Base-by-base conservation (phyloP, 1,140 invertebrate species). In the Pantala flavescens region DNA sequence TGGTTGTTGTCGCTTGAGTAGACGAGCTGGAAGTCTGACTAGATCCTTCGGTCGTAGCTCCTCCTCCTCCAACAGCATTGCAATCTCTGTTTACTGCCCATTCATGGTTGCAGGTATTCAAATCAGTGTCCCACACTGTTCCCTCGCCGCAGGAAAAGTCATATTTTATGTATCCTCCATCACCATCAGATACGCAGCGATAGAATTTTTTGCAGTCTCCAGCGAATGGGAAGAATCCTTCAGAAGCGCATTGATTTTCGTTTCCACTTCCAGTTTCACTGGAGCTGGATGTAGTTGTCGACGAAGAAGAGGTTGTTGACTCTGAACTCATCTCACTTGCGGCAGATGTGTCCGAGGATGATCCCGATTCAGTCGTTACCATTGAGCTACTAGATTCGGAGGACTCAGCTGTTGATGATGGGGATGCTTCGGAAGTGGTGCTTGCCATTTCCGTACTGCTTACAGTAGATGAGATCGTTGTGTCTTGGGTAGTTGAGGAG, bases 141-240 rank as follows among this genome's bases (percentile, higher is more conserved):
- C 82, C 81, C 78, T 81, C 79, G 74, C 81, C 81, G 78, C 81
- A 83, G 43, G 76, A 75, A 76, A 83, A 84, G 36, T 83, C 81
- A 76, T 84, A 85, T 78, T 81, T 81, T 43, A 80, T 81, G 74
- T 80, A 84, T 11, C 83, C 82, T 12, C 79, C 79, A 76, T 82
- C 82, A 36, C 78, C 79, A 28, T 42, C 24, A 10, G 71, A 72
- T 14, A 42, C n/a, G 79, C 90, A 92, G 74, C 90, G 85, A 78
- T 91, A 91, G 78, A 90, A 91, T 78, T 90, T 89, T 71, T 84
- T 85, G 79, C 91, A 93, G 70, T 88, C 82, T 23, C 83, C 82
- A 28, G 85, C 85, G 82, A 90, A 81, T 7, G 87, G 86, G 79
- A 87, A 90, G 78, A 87, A 92, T 36, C 91, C 91, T 78, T 86